Evolutionary conservation across 2,888 invertebrate species (phyloP), one percentile per base, ranked within the genome.

Genomic region (Acanthosepion esculentum): DNA sequence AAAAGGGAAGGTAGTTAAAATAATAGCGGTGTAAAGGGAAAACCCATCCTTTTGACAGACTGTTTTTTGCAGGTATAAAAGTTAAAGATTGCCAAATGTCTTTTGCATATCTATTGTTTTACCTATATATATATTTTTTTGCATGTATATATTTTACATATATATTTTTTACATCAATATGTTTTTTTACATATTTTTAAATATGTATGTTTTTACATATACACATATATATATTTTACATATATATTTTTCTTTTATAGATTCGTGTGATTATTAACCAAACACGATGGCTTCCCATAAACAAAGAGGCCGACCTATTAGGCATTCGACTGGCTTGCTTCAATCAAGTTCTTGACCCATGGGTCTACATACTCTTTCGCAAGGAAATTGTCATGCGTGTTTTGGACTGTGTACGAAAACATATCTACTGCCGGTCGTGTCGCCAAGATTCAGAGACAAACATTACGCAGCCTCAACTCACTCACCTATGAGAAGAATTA

Each of bases 341-440:
- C 94, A 97, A 97, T 95, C 97, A 97, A 95, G 96, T 97, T 78
- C 95, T 97, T 78, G 97, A 97, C 94, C 97, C 97, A 18, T 97
- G 97, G 97, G 96, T 97, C 53, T 97, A 97, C 95, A 96, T 97
- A 94, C 96, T 97, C 50, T 96, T 97, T 94, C 95, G 96, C 92
- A 96, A 96, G 94, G 94, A 95, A 41, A 93, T 95, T 50, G 91
- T 95, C n/a, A 78, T 93, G 48, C 78, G 94, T 48, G 91, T 95
- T 59, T 78, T 91, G 55, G 94, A 95, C n/a, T 94, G 95, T 41
- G 95, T 95, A 5, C 78, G 78, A 33, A 33, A 78, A 78, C 78
- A 78, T 78, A n/a, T 78, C 78, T 78, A n/a, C n/a, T 15, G n/a
- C n/a, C 33, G n/a, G n/a, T 18, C 78, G n/a, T 78, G 78, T 15